phyloP scores from a whole-genome alignment of 2,797 vertebrate species.

The Gymnothorax javanicus region DNA sequence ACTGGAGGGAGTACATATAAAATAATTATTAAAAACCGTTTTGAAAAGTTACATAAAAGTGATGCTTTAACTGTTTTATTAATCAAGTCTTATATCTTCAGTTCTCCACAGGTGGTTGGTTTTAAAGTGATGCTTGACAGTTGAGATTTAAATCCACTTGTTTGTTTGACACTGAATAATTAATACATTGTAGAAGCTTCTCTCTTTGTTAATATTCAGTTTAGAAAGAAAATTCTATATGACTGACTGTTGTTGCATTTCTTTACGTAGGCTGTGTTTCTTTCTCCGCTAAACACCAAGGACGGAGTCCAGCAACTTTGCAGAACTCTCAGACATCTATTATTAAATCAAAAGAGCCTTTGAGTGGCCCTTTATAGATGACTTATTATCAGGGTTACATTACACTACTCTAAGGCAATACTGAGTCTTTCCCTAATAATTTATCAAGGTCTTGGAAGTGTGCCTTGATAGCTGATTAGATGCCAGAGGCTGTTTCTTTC shows the following conservation, averaged over 20 bases:
- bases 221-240: background rate
- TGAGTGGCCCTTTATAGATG: background rate
- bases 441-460: background rate
- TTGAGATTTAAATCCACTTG: background rate
- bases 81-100: background rate
- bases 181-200: background rate
- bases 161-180: background rate
- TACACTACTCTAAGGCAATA: background rate
- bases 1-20: background rate
- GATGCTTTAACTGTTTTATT: background rate
- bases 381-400: background rate
- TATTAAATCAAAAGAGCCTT: background rate
- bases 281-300: background rate
- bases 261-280: background rate
- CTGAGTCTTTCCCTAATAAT: background rate
- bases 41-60: background rate
- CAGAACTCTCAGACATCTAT: background rate
- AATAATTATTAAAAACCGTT: background rate
- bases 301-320: background rate
- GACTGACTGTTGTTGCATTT: background rate
- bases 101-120: background rate
- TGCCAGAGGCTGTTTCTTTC: background rate
- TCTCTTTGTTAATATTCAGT: background rate
- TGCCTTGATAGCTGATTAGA: background rate
- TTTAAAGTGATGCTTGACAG: background rate